These are phyloP conservation scores for Hydraecia micacea DNA, from an alignment of 2,888 invertebrate genomes.

Conservation along the genomic window DNA sequence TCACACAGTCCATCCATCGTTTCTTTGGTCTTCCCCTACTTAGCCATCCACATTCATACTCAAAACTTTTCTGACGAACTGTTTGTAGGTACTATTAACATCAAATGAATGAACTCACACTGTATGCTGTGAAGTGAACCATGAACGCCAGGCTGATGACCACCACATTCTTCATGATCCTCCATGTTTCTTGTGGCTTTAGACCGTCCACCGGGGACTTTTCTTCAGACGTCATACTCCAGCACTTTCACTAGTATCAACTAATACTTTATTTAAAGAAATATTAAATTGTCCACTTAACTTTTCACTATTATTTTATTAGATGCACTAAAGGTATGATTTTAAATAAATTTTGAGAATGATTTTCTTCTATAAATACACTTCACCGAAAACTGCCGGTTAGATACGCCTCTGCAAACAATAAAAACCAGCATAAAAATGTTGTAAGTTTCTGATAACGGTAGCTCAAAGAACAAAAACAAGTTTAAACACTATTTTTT, in stretches of 20 bases:
- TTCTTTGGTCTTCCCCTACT: too few relatives aligned
- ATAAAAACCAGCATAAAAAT: neutral
- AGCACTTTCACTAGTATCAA: constrained; percentile 18
- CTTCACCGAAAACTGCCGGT: neutral
- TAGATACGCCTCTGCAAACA: constrained; percentile 49
- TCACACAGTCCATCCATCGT: too few relatives aligned
- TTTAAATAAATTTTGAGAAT: neutral
- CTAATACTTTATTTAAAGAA: neutral
- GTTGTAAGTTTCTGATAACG: neutral
- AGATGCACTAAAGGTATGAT: neutral
- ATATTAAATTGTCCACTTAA: neutral
- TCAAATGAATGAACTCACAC: constrained; percentile 66
- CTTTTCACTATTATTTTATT: neutral
- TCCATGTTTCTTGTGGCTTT: constrained; percentile 79
- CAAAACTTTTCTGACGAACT: neutral
- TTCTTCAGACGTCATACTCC: constrained; percentile 53
- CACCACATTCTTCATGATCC: constrained; percentile 86
- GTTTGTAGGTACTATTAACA: neutral
- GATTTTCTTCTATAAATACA: neutral
- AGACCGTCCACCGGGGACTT: constrained; percentile 64
- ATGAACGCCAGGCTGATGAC: constrained; percentile 91
- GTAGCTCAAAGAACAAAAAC: neutral
- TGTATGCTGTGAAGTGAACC: constrained; percentile 92
- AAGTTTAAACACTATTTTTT: neutral
- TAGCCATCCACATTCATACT: neutral